Evolutionary conservation across 2,888 invertebrate genomes (phyloP), one percentile per base, ranked within the genome.

Genomic region (Ariolimax columbianus): DNA sequence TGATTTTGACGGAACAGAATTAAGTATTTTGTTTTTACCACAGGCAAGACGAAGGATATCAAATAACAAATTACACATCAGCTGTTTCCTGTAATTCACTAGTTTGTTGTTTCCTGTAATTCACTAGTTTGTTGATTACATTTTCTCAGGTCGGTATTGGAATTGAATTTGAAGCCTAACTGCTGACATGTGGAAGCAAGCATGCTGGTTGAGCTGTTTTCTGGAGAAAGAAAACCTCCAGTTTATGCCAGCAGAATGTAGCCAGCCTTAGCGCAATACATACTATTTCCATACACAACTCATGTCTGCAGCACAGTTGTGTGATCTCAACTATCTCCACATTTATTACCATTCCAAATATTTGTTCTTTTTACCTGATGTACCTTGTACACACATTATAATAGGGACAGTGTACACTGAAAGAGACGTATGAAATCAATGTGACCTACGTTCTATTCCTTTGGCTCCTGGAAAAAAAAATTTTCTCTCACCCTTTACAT

Each of bases 141-240:
- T 3, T 68, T 36, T 40, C 47, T 26, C 51, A 83, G 83, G n/a
- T 83, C 68, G 83, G 83, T 23, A 23, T 83, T 47, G 83, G 83
- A 30, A 14, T 83, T 40, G 83, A 83, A 66, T 83, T 83, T 83
- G 83, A 83, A 43, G 83, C 83, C 30, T 83, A 83, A 78, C 23
- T 40, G 59, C 33, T 80, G 36, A 1, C 26, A 63, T 80, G 47
- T n/a, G 80, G 80, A 47, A 80, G 80, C 30, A 43, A 80, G 63
- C 23, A 55, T 55, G 17, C 3, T 23, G 2, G 23, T 17, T 23
- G 23, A 55, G 19, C 7, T 55, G 55, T 55, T 55, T 2, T 23
- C 17, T 55, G 23, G 9, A 55, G 7, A 7, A 55, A 55, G 55
- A 23, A 11, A 11, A 55, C 2, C 19, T 55, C 17, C 55, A 55